Conservation (phyloP, 1,140 invertebrate genomes). For the Drosophila novamexicana region DNA sequence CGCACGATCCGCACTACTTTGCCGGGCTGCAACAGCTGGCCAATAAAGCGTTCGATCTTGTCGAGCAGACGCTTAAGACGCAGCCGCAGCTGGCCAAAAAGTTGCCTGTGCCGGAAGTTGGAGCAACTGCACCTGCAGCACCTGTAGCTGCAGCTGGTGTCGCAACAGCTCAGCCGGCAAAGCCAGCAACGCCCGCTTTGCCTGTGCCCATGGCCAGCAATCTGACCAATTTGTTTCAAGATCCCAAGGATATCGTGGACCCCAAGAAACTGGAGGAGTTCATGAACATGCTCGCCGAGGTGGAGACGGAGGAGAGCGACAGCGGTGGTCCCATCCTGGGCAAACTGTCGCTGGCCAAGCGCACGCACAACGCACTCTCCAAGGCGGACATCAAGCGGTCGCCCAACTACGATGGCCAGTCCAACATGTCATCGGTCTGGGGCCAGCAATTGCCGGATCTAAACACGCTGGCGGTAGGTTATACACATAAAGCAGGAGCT, state of each 20-base stretch:
- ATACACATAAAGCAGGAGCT: too few species aligned
- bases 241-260: slow-evolving; percentile 82
- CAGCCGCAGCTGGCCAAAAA: slow-evolving; percentile 49
- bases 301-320: slow-evolving; percentile 88
- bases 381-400: slow-evolving; percentile 81
- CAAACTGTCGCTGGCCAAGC: slow-evolving; percentile 86
- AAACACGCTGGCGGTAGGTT: slow-evolving; percentile 60
- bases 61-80: slow-evolving; percentile 77
- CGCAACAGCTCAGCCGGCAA: neutral
- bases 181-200: slow-evolving; percentile 2
- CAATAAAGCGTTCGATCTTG: slow-evolving; percentile 85
- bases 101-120: slow-evolving; percentile 11
- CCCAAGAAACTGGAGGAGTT: slow-evolving; percentile 85
- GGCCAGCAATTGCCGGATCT: slow-evolving; percentile 51
- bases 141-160: neutral
- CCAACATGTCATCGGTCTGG: slow-evolving; percentile 69
- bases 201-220: slow-evolving; percentile 55
- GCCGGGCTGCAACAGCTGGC: slow-evolving; percentile 85
- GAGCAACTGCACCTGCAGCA: neutral
- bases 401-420: slow-evolving; percentile 54
- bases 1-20: slow-evolving; percentile 84
- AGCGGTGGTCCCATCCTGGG: slow-evolving; percentile 86
- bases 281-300: slow-evolving; percentile 85
- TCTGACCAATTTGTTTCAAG: slow-evolving; percentile 76
- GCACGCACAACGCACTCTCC: slow-evolving; percentile 86